Evolutionary conservation across 2,113 vertebrate species (phyloP).

Genomic region (Balaenoptera acutorostrata): DNA sequence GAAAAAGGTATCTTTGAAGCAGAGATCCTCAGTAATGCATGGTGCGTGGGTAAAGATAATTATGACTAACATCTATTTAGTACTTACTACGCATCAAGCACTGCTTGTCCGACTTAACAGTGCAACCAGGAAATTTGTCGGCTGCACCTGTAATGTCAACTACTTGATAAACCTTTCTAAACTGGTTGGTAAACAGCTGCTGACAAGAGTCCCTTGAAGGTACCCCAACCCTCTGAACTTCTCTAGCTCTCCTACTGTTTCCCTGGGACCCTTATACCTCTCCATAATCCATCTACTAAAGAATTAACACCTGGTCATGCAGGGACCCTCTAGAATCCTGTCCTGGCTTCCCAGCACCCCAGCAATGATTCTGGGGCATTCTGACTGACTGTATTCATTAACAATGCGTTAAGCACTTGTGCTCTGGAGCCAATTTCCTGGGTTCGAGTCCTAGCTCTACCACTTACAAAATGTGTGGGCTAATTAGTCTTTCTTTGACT

Average conservation of each 20-base stretch:
- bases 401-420: background rate
- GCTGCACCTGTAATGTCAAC: background rate
- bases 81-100: background rate
- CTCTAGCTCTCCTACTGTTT: background rate
- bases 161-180: background rate
- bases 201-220: background rate
- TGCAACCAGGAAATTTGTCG: background rate
- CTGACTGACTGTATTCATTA: background rate
- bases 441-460: background rate
- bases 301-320: background rate
- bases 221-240: background rate
- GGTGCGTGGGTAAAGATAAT: background rate
- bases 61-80: background rate
- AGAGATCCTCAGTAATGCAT: background rate
- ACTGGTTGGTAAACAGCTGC: background rate
- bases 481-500: background rate
- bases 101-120: background rate
- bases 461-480: background rate
- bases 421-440: background rate
- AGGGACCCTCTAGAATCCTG: background rate
- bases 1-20: background rate
- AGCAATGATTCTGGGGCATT: background rate
- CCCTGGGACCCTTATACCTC: background rate
- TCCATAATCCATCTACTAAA: background rate
- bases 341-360: background rate